Conservation (phyloP, 2,888 invertebrate genomes). For the Sinopyrophorus schimmeli region DNA sequence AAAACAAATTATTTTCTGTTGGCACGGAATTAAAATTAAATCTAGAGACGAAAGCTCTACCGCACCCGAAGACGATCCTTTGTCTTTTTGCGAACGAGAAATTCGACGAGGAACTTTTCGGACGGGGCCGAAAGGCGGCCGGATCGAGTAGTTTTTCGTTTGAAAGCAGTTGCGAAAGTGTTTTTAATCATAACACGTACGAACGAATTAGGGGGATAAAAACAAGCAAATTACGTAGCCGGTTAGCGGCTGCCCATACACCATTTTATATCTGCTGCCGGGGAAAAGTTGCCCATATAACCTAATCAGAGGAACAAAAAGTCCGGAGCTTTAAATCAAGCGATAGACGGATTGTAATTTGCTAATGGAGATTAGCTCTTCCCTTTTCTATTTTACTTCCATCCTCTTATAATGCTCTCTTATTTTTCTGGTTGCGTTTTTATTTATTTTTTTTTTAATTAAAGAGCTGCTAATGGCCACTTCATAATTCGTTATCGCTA, state of each 20-base stretch:
- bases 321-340: conserved; percentile 45
- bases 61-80: conserved; percentile 1
- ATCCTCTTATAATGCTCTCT: conserved; percentile 7
- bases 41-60: too few species aligned
- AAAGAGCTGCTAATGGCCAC: too few species aligned
- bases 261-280: conserved; percentile 36
- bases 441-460: too few species aligned
- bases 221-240: conserved; percentile 44
- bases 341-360: conserved; percentile 50
- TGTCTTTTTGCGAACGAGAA: conserved; percentile 2
- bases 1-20: conserved; percentile 15
- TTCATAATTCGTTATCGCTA: too few species aligned
- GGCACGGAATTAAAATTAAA: conserved; percentile 18
- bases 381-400: conserved; percentile 13
- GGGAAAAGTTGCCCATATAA: conserved; percentile 35
- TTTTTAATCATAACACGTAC: conserved; percentile 25
- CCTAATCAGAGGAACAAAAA: conserved; percentile 39
- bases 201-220: conserved; percentile 37
- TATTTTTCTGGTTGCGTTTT: too few species aligned
- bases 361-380: conserved; percentile 46
- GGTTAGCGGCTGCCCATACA: conserved; percentile 44
- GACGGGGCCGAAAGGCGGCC: too few species aligned
- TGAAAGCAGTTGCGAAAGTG: too few species aligned
- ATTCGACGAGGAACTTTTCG: too few species aligned
- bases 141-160: too few species aligned